Conservation (phyloP, 1,140 invertebrate species). For the Drosophila pachea region DNA sequence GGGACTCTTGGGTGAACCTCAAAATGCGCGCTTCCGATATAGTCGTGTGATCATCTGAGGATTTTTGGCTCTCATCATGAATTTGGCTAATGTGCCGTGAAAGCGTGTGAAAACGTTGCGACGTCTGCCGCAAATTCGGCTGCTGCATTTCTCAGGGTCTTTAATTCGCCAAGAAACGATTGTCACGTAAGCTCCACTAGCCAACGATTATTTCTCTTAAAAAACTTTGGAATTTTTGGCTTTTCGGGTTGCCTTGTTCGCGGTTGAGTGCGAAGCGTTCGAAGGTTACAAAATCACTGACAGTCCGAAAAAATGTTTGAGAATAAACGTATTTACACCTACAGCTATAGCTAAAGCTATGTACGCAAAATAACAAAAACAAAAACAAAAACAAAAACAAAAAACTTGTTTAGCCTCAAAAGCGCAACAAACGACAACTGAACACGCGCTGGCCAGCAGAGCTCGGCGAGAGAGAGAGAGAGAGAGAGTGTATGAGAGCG, state of each 20-base stretch:
- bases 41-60: slow-evolving; percentile 2
- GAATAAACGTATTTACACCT: slow-evolving; percentile 63
- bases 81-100: slow-evolving; percentile 21
- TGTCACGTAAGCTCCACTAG: slow-evolving; percentile 5
- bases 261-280: slow-evolving; percentile 25
- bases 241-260: slow-evolving; percentile 11
- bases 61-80: background rate
- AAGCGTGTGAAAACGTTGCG: slow-evolving; percentile 27
- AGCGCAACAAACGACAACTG: slow-evolving; percentile 66
- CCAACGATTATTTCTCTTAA: slow-evolving; percentile 12
- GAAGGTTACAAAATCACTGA: slow-evolving; percentile 72
- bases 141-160: slow-evolving; percentile 38
- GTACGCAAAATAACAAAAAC: slow-evolving; percentile 15
- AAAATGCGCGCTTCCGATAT: slow-evolving; percentile 49
- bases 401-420: slow-evolving; percentile 59
- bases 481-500: background rate
- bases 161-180: background rate
- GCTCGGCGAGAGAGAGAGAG: slow-evolving; percentile 13
- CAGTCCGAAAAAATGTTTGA: slow-evolving; percentile 52
- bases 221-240: slow-evolving; percentile 50
- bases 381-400: slow-evolving; percentile 52
- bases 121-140: slow-evolving; percentile 46
- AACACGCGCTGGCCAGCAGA: slow-evolving; percentile 21
- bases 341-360: slow-evolving; percentile 7
- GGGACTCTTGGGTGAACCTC: slow-evolving; percentile 27